Evolutionary conservation across 2,113 vertebrate genomes (phyloP).

Genomic region (Lonchura striata): DNA sequence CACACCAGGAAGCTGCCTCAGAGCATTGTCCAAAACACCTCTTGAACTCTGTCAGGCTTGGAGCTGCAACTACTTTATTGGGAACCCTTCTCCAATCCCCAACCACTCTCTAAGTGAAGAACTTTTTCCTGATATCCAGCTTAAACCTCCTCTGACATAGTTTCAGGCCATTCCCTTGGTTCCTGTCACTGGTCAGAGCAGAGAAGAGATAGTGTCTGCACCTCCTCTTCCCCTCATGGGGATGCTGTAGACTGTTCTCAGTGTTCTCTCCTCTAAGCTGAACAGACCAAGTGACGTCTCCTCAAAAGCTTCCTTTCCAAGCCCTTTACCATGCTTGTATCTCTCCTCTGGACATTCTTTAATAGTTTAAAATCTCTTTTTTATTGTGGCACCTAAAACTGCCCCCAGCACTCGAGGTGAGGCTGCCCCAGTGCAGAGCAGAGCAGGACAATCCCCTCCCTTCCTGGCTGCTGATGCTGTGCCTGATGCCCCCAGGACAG

Average conservation of each 20-base stretch:
- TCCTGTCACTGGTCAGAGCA: not conserved
- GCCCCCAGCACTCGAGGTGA: not conserved
- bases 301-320: not conserved
- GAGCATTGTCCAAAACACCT: not conserved
- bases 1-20: not conserved
- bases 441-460: not conserved
- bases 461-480: rapidly evolving
- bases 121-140: not conserved
- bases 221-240: not conserved
- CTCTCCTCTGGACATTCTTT: not conserved
- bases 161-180: not conserved
- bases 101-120: not conserved
- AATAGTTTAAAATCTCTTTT: not conserved
- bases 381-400: not conserved
- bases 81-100: not conserved
- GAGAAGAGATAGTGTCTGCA: not conserved
- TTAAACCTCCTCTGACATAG: not conserved
- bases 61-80: not conserved
- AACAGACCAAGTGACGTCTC: not conserved
- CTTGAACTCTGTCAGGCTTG: not conserved
- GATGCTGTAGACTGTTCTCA: not conserved
- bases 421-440: rapidly evolving
- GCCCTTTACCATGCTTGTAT: not conserved
- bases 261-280: not conserved
- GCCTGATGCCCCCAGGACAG: not conserved